These are phyloP conservation scores for Baronia brevicornis DNA, from an alignment of 2,888 invertebrate species.

Conservation along the genomic window DNA sequence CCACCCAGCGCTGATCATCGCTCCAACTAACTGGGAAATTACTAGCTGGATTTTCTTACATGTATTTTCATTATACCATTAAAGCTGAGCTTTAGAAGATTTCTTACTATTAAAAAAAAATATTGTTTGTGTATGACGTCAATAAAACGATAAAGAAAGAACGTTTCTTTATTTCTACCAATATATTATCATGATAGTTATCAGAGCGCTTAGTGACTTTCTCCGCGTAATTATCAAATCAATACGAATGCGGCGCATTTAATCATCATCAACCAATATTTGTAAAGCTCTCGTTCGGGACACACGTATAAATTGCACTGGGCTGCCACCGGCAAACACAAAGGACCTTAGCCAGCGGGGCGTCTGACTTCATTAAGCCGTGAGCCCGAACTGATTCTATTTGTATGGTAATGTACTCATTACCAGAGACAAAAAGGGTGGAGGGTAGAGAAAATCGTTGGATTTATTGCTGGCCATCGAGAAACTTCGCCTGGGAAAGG, in stretches of 20 bases:
- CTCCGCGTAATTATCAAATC: constrained; percentile 20
- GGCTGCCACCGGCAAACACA: constrained; percentile 39
- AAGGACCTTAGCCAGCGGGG: constrained; percentile 59
- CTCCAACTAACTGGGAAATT: too few species aligned
- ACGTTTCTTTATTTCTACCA: constrained; percentile 6
- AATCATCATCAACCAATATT: constrained; percentile 42
- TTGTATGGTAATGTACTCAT: constrained; percentile 73
- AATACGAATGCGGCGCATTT: constrained; percentile 17
- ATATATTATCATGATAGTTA: constrained; percentile 4
- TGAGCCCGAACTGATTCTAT: constrained; percentile 57
- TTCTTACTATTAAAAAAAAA: neutral
- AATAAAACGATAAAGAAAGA: constrained; percentile 7
- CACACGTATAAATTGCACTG: constrained; percentile 31
- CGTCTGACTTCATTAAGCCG: constrained; percentile 62
- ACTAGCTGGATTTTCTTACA: too few species aligned
- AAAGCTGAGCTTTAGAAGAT: too few species aligned
- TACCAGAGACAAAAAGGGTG: constrained; percentile 60
- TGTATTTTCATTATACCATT: too few species aligned
- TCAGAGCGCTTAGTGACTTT: constrained; percentile 14
- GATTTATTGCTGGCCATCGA: constrained; percentile 38
- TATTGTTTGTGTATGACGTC: constrained; percentile 1
- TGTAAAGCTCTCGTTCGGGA: constrained; percentile 44
- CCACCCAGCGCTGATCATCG: too few species aligned
- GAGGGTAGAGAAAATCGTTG: constrained; percentile 37
- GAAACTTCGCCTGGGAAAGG: constrained; percentile 27